Evolutionary conservation across 1,140 invertebrate species (phyloP).

Genomic region (Drosophila teissieri): DNA sequence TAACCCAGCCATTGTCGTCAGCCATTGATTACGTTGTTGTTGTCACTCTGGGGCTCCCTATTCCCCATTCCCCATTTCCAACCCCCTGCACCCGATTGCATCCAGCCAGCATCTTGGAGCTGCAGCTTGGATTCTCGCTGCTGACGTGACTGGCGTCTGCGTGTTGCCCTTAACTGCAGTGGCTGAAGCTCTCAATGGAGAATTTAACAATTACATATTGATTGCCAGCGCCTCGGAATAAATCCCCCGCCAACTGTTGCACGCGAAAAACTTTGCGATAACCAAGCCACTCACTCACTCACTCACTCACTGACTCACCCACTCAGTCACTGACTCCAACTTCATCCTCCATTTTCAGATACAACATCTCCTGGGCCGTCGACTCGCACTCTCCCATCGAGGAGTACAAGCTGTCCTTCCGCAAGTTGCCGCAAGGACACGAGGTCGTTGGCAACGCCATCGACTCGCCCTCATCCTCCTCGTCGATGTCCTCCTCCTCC

Average conservation of each 20-base stretch:
- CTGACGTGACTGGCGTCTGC: constrained; percentile 35
- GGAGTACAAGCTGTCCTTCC: constrained; percentile 88
- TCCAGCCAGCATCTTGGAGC: not conserved
- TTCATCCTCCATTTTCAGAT: constrained; percentile 72
- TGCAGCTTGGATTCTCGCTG: constrained; percentile 9
- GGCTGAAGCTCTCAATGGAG: constrained; percentile 40
- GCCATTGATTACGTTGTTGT: constrained; percentile 70
- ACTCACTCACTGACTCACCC: not conserved
- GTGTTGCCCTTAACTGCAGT: constrained; percentile 36
- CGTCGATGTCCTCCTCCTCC: constrained; percentile 59
- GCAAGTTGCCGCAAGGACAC: constrained; percentile 86
- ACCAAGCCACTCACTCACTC: constrained; percentile 27
- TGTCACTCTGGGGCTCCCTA: constrained; percentile 12
- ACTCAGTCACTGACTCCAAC: no score
- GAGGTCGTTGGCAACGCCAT: constrained; percentile 85
- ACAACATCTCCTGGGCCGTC: constrained; percentile 89
- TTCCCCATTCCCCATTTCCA: constrained; percentile 1
- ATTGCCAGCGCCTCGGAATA: constrained; percentile 59
- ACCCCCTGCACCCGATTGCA: constrained; percentile 2
- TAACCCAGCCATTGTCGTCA: constrained; percentile 60
- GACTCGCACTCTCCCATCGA: constrained; percentile 88
- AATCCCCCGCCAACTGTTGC: constrained; percentile 73
- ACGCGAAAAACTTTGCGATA: constrained; percentile 54
- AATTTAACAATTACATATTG: constrained; percentile 80
- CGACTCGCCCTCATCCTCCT: constrained; percentile 84